Conservation (phyloP, 2,888 invertebrate species). For the Drosophila niveifrons region DNA sequence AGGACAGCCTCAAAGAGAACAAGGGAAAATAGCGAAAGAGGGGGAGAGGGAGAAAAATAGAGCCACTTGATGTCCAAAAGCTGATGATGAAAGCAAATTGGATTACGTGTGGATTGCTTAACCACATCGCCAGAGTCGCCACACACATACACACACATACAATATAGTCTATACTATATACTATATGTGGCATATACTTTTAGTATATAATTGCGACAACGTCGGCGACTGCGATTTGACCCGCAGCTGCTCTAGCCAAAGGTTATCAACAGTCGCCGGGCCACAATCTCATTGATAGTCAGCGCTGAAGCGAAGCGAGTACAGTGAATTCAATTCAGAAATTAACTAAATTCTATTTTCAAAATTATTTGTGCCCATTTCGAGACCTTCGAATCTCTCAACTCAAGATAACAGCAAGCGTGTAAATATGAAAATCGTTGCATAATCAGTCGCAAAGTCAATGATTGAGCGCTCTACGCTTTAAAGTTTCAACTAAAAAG, state of each 20-base stretch:
- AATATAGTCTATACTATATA: neutral
- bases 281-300: constrained; percentile 36
- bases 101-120: constrained; percentile 71
- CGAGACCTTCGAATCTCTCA: constrained; percentile 12
- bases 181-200: neutral
- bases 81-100: constrained; percentile 58
- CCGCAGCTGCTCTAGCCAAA: constrained; percentile 26
- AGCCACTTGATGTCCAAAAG: constrained; percentile 29
- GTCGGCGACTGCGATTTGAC: constrained; percentile 22
- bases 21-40: neutral
- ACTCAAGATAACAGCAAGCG: neutral
- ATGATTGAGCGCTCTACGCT: too few relatives aligned
- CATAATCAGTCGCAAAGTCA: too few relatives aligned
- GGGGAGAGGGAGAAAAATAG: constrained; percentile 1
- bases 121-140: constrained; percentile 23
- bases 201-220: constrained; percentile 12
- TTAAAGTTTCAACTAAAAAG: too few relatives aligned
- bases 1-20: neutral
- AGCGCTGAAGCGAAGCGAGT: neutral
- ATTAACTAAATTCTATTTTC: constrained; percentile 8
- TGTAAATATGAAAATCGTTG: too few relatives aligned
- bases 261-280: constrained; percentile 41
- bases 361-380: neutral
- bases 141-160: neutral
- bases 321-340: constrained; percentile 25